Base-by-base conservation (phyloP, 2,888 invertebrate genomes). In the Archips xylosteana region DNA sequence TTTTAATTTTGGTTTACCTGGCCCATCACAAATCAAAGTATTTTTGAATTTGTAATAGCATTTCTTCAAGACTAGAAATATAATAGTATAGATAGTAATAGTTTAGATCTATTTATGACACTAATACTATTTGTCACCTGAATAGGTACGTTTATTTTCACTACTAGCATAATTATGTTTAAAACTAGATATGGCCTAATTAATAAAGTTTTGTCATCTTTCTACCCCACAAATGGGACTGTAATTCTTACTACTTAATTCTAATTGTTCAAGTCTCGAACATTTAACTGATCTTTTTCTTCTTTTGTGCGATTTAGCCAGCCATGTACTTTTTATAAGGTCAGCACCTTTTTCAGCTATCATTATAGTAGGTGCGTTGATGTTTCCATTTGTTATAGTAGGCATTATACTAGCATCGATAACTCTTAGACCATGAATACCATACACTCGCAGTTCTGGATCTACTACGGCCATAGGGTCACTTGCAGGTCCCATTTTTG, bases 351-450 rank as follows among this genome's bases (percentile, higher is more conserved):
- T 98, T 85, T 98, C 98, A 0, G 95, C 98, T 34, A 98, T 97
- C 98, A 98, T 98, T 45, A 98, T 96, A 0, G 96, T 96, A 0
- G 98, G 98, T 0, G 98, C 98, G 82, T 98, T 98, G 32, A 97
- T 97, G 82, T 98, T 98, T 0, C 98, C 98, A 84, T 97, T 98
- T 0, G 97, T 97, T 51, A 98, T 97, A 1, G 96, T 95, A 0
- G 98, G 98, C 98, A 98, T 98, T 76, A 98, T 97, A 76, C 97
- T 97, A 0, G 98, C 98, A 82, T 98, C 98, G 74, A 98, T 97
- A 0, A 98, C 97, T 67, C 98, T 93, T 36, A 98, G 89, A 0
- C 97, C 97, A 73, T 96, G 92, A 0, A 98, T 91, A 0, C 98
- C 98, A 81, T 97, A 96, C 0, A 97, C 98, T 71, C 96, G 92